Base-by-base conservation (phyloP, 30 jellyfish, hydroid and myxozoan genomes). In the Cassiopea xamachana region DNA sequence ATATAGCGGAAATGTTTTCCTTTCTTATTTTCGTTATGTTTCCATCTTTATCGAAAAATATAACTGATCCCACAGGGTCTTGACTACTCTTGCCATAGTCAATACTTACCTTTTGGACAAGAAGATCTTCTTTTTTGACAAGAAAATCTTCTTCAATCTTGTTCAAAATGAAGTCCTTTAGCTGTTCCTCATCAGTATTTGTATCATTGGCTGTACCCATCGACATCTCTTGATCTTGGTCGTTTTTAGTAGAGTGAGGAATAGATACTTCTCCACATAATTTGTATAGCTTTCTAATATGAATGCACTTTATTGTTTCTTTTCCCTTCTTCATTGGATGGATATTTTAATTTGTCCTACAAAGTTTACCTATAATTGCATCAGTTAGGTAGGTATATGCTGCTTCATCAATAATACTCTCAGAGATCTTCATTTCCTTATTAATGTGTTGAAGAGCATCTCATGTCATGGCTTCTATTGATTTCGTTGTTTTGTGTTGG, bases 381-480 rank as follows among this genome's bases (percentile, higher is more conserved):
- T 94, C 98, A 15, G 92, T 90, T 45, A 94, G 70, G 71, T 70
- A 19, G 1, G 94, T 90, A 89, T 78, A 94, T n/a, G 72, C 46
- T 1, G 85, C 44, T 94, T 83, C 82, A 77, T 94, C 93, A 1
- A 75, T 27, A 9, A 79, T 91, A 69, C 90, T 51, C 70, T 60
- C 89, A 50, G 86, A 91, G 18, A 84, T 91, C 1, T 68, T 77
- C 47, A 91, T 84, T 10, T 55, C 51, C 14, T 84, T 50, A 64
- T 89, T 92, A 67, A 87, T 97, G 60, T 70, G 77, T 8, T 88
- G 44, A 67, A 94, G 8, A 10, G 99, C 99, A 64, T 91, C 94
- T 17, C 62, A 45, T 60, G 92, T 17, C 98, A 92, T 89, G 15
- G 80, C 89, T 79, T 93, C 98, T 10, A 93, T 73, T 7, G 86